Percentiles rank a stretch among this genome's conserved stretches.
Evolutionary conservation across 2,113 vertebrate species (phyloP).

Genomic region (Chroicocephalus ridibundus): DNA sequence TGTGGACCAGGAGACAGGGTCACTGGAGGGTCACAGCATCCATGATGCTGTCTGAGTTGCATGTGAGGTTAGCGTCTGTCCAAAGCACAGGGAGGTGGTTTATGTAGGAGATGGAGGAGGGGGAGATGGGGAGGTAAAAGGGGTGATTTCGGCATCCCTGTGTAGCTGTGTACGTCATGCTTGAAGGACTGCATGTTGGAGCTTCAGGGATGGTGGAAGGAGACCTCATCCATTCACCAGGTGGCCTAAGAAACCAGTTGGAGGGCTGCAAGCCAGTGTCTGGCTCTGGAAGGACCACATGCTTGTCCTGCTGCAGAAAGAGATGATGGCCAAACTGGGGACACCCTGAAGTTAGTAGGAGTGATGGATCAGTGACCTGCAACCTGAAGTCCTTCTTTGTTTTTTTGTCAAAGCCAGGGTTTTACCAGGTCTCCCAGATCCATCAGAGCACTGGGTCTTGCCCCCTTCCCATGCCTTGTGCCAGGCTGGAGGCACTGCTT

Average conservation of each 20-base stretch:
- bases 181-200: background rate
- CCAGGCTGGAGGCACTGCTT: background rate
- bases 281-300: background rate
- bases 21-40: background rate
- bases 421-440: background rate
- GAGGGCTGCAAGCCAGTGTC: background rate
- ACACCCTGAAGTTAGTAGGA: background rate
- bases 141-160: background rate
- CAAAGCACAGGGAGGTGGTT: background rate
- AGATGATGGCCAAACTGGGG: background rate
- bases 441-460: background rate
- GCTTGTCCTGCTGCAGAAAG: background rate
- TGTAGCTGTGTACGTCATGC: background rate
- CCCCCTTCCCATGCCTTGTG: background rate
- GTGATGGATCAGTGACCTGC: background rate
- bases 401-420: background rate
- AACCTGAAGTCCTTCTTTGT: background rate
- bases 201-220: background rate
- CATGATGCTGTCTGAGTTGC: background rate
- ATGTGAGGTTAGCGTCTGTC: background rate
- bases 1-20: background rate
- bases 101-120: background rate
- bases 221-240: background rate
- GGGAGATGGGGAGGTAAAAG: background rate
- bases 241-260: background rate